Evolutionary conservation across 2,888 invertebrate genomes (phyloP).

Genomic region (Molanna angustata): DNA sequence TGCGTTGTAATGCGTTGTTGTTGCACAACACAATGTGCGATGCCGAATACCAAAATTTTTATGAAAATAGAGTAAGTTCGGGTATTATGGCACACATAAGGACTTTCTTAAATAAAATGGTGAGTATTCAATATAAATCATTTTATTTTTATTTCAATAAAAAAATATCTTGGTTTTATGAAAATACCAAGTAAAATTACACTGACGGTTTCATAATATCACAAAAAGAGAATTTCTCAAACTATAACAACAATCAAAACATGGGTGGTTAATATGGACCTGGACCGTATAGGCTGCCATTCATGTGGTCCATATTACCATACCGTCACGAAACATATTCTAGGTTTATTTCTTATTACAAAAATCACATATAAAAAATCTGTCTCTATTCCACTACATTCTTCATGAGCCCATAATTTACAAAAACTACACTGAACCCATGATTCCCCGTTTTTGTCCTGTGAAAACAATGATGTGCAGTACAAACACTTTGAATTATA

Average conservation of each 20-base stretch:
- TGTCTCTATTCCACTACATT: background rate
- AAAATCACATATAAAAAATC: background rate
- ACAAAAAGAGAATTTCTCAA: background rate
- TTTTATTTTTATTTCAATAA: background rate
- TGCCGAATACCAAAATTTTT: no score
- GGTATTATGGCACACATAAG: background rate
- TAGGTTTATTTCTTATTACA: background rate
- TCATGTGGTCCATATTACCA: background rate
- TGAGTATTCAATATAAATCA: background rate
- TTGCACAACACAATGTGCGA: no score
- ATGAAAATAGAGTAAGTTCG: background rate
- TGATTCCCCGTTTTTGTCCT: background rate
- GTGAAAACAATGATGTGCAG: background rate
- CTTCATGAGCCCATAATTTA: background rate
- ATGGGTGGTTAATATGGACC: background rate
- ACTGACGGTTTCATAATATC: background rate
- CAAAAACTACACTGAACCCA: background rate
- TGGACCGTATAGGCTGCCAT: background rate
- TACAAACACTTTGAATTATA: background rate
- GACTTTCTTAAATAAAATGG: background rate
- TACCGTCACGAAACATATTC: background rate
- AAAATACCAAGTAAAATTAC: background rate
- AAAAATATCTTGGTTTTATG: background rate
- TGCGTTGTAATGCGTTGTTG: no score
- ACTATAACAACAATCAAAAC: background rate